These are phyloP conservation scores for Orthosia incerta DNA, from an alignment of 2,888 invertebrate species.

Conservation along the genomic window DNA sequence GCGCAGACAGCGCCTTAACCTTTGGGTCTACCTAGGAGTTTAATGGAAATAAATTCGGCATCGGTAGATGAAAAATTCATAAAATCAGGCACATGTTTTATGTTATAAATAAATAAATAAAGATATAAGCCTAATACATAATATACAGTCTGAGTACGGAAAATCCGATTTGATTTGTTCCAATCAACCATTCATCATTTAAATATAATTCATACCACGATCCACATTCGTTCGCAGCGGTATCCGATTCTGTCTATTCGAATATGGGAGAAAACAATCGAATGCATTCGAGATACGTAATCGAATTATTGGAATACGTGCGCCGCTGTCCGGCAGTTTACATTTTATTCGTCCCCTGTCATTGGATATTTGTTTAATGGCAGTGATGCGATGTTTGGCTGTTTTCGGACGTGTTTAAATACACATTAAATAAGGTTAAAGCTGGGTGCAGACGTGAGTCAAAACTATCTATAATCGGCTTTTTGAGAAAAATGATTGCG, in stretches of 20 bases:
- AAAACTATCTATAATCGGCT: neutral
- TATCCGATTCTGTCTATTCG: constrained; percentile 11
- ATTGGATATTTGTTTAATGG: constrained; percentile 23
- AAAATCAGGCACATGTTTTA: too few relatives aligned
- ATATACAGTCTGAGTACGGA: neutral
- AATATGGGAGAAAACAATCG: constrained; percentile 42
- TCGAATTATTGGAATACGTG: constrained; percentile 39
- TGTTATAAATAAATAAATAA: too few relatives aligned
- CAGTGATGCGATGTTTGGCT: neutral
- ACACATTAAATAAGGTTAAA: neutral
- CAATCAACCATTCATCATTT: constrained; percentile 27
- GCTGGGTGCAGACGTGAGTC: too few relatives aligned
- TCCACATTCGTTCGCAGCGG: constrained; percentile 2
- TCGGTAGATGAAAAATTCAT: too few relatives aligned
- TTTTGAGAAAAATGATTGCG: too few relatives aligned
- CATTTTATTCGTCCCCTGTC: constrained; percentile 27
- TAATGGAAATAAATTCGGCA: too few relatives aligned
- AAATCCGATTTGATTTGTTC: neutral
- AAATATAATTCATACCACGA: constrained; percentile 32
- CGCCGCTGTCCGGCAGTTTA: constrained; percentile 1
- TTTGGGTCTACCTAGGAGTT: too few relatives aligned
- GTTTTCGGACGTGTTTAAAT: neutral
- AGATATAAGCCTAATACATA: too few relatives aligned
- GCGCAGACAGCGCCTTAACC: too few relatives aligned
- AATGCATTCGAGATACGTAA: constrained; percentile 46